Percentiles rank a stretch among this genome's conserved stretches.
Conservation (phyloP, 2,888 invertebrate species). For the Amphipyra berbera region DNA sequence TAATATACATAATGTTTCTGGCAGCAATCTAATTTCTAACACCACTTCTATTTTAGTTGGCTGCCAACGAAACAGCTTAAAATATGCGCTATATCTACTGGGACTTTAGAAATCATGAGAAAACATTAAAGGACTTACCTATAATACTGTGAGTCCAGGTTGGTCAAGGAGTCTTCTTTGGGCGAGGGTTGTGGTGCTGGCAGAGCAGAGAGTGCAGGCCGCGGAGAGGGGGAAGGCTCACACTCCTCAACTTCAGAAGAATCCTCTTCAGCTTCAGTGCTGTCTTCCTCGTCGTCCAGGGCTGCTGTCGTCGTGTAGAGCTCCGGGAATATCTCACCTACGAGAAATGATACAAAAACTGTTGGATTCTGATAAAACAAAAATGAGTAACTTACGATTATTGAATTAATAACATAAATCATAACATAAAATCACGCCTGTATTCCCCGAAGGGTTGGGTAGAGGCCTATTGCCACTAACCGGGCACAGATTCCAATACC, state of each 20-base stretch:
- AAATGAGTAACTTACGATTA: no score
- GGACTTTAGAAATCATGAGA: neutral
- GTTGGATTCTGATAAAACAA: no score
- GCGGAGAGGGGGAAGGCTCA: conserved; percentile 78
- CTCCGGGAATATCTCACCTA: conserved; percentile 85
- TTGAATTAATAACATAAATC: no score
- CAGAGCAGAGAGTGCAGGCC: conserved; percentile 78
- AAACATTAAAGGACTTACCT: conserved; percentile 65
- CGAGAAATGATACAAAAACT: neutral
- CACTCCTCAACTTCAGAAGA: conserved; percentile 73
- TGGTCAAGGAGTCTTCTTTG: conserved; percentile 74
- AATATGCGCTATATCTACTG: neutral
- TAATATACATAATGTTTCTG: neutral
- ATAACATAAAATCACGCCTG: no score
- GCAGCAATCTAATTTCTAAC: neutral
- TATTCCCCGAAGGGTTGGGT: no score
- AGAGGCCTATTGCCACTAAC: no score
- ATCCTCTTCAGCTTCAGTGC: conserved; percentile 69
- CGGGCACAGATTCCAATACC: no score
- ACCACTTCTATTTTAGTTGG: neutral
- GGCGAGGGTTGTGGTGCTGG: conserved; percentile 74
- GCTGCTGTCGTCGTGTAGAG: conserved; percentile 73
- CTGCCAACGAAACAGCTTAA: neutral
- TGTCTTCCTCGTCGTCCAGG: conserved; percentile 76
- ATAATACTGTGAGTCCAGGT: conserved; percentile 82